These are phyloP conservation scores for Andrena fulva DNA, from an alignment of 2,888 invertebrate species.

Conservation along the genomic window DNA sequence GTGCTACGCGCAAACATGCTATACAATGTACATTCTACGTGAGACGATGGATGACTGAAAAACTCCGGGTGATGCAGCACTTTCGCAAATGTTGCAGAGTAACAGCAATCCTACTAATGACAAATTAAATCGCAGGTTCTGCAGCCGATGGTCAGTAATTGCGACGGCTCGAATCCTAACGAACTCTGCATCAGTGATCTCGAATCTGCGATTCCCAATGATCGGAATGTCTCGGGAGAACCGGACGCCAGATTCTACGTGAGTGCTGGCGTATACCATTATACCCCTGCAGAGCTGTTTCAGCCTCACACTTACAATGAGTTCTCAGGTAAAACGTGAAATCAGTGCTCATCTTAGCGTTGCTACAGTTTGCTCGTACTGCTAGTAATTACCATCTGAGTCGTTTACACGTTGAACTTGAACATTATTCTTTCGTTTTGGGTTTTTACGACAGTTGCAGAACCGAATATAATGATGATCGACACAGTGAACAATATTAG, in stretches of 20 bases:
- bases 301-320: constrained; percentile 90
- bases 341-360: no score
- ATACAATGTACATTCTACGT: background rate
- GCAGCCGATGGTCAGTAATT: constrained; percentile 88
- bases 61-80: no score
- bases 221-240: constrained; percentile 89
- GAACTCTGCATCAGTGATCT: constrained; percentile 92
- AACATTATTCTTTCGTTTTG: constrained; percentile 3
- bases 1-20: no score
- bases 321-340: constrained; percentile 88
- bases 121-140: background rate
- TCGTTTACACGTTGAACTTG: no score
- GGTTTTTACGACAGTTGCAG: constrained; percentile 87
- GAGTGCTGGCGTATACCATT: constrained; percentile 91
- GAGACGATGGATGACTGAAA: background rate
- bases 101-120: background rate
- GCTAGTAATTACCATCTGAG: no score
- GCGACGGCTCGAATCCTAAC: constrained; percentile 89
- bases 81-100: no score
- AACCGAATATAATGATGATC: constrained; percentile 90
- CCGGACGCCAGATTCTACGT: constrained; percentile 93
- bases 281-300: constrained; percentile 89
- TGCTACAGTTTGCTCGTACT: no score
- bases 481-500: constrained; percentile 93
- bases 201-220: constrained; percentile 88